Percentiles rank a stretch among this genome's conserved stretches.
phyloP scores from a whole-genome alignment of 1,140 invertebrate species.

The Drosophila pectinifera region DNA sequence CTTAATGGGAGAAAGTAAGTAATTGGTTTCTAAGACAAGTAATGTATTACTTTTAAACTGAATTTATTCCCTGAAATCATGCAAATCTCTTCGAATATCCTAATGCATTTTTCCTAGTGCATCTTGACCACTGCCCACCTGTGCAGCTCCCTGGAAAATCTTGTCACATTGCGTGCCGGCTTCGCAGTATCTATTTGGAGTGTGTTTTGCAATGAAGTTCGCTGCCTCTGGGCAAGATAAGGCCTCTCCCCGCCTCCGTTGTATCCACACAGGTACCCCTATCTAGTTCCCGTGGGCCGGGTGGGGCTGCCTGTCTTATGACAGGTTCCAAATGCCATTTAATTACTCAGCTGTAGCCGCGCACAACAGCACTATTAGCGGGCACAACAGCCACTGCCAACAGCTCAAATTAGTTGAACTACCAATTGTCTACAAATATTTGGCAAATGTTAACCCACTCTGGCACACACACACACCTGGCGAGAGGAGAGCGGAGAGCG shows the following conservation, averaged over 20 bases:
- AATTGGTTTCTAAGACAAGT: too few species aligned
- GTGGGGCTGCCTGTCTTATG: slow-evolving; percentile 39
- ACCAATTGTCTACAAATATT: slow-evolving; percentile 84
- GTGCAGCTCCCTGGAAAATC: slow-evolving; percentile 48
- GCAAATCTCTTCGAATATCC: too few species aligned
- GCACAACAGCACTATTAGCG: slow-evolving; percentile 18
- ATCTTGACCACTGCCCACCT: slow-evolving; percentile 33
- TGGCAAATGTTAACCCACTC: slow-evolving; percentile 69
- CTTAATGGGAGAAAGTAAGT: too few species aligned
- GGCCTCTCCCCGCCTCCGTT: slow-evolving; percentile 17
- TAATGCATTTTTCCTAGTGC: slow-evolving; percentile 11
- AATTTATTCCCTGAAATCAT: too few species aligned
- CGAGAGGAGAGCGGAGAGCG: too few species aligned
- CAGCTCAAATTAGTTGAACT: slow-evolving; percentile 78
- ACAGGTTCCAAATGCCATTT: slow-evolving; percentile 64
- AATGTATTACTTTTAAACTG: not conserved
- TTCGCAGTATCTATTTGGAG: slow-evolving; percentile 30
- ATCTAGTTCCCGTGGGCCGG: slow-evolving; percentile 47
- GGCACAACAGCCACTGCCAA: slow-evolving; percentile 30
- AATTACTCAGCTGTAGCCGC: slow-evolving; percentile 72
- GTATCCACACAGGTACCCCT: slow-evolving; percentile 10
- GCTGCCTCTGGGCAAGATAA: slow-evolving; percentile 83
- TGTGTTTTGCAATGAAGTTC: slow-evolving; percentile 81
- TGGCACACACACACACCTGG: slow-evolving; percentile 7
- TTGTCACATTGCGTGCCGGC: slow-evolving; percentile 68